phyloP scores from a whole-genome alignment of 2,888 invertebrate genomes.

The Tridacna gigas region DNA sequence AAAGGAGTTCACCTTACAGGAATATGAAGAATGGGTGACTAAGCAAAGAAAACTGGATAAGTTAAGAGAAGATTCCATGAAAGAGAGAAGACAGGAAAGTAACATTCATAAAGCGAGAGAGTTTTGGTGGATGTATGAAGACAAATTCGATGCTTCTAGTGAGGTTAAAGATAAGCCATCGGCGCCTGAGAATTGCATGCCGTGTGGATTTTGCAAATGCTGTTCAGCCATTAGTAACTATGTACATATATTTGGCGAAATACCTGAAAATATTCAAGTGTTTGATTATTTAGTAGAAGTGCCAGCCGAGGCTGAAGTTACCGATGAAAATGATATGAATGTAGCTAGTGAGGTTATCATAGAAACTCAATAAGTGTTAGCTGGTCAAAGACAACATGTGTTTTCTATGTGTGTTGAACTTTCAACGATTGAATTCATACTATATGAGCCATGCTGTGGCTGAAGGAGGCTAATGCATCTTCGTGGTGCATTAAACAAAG shows the following conservation, averaged over 20 bases:
- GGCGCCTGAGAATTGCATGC: constrained; percentile 22
- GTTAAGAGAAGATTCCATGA: constrained; percentile 8
- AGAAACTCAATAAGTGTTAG: background rate
- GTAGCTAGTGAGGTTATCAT: constrained; percentile 17
- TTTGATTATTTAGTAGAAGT: constrained; percentile 50
- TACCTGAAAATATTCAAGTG: constrained; percentile 60
- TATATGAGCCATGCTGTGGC: no score
- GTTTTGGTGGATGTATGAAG: constrained; percentile 63
- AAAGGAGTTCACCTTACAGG: constrained; percentile 75
- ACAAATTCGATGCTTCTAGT: constrained; percentile 16
- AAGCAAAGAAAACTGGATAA: constrained; percentile 53
- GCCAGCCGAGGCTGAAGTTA: constrained; percentile 7
- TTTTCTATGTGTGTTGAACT: no score
- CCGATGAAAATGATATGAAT: background rate
- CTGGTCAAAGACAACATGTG: no score
- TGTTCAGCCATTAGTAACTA: constrained; percentile 60
- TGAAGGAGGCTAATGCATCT: no score
- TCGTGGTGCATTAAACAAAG: no score
- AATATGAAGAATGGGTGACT: constrained; percentile 65
- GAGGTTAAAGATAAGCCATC: background rate
- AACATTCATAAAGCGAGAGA: constrained; percentile 30
- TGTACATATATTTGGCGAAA: constrained; percentile 53
- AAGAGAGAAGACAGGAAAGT: background rate
- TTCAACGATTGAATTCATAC: no score
- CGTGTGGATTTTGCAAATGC: constrained; percentile 65